phyloP scores from a whole-genome alignment of 2,797 vertebrate species.

The Pantherophis alleghaniensis region DNA sequence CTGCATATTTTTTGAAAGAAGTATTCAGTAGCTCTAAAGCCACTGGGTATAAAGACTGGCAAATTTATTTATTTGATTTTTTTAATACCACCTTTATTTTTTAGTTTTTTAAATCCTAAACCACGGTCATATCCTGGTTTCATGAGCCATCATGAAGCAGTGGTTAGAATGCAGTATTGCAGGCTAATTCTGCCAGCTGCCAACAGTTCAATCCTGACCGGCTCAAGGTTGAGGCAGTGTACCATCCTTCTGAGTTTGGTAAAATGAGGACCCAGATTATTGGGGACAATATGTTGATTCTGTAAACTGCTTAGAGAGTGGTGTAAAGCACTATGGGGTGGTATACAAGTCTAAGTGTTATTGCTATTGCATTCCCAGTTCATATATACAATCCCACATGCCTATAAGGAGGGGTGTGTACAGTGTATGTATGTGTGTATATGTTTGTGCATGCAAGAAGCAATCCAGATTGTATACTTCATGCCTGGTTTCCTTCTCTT shows the following conservation, averaged over 20 bases:
- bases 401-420: background rate
- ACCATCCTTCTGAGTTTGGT: background rate
- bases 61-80: background rate
- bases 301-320: background rate
- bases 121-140: background rate
- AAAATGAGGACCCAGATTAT: background rate
- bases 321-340: background rate
- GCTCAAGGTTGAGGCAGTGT: background rate
- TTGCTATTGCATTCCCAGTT: background rate
- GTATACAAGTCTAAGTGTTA: background rate
- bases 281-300: background rate
- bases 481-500: background rate
- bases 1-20: background rate
- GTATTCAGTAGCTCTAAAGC: background rate
- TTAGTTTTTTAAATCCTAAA: background rate
- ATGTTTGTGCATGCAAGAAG: background rate
- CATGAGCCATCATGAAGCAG: background rate
- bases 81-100: background rate
- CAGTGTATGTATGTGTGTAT: background rate
- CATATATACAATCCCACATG: background rate
- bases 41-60: background rate
- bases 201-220: background rate
- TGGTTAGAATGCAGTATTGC: background rate
- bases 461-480: background rate
- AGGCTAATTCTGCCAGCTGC: background rate